Conservation (phyloP, 1,140 invertebrate genomes). For the Geopemphigus sp. region DNA sequence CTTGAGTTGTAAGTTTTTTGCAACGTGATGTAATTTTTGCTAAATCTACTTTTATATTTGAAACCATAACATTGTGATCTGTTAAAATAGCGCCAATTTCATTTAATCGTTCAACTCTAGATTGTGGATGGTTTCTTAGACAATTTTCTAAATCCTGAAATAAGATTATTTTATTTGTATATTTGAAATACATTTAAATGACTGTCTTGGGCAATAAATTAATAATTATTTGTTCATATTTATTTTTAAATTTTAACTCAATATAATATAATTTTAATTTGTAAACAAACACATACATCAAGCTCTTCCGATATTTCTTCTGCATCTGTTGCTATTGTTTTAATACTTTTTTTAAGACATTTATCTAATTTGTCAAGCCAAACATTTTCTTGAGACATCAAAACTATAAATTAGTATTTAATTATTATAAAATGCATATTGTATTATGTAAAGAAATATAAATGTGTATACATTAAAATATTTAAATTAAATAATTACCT, state of each 20-base stretch:
- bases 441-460: background rate
- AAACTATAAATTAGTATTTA: conserved; percentile 57
- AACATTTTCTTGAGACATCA: conserved; percentile 73
- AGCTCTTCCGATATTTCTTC: conserved; percentile 89
- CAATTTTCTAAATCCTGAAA: conserved; percentile 80
- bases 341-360: conserved; percentile 69
- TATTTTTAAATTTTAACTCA: background rate
- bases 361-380: conserved; percentile 81
- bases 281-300: conserved; percentile 65
- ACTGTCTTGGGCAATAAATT: background rate
- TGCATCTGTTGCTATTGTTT: conserved; percentile 75
- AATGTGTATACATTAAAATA: background rate
- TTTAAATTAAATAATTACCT: conserved; percentile 10
- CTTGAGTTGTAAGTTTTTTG: conserved; percentile 67
- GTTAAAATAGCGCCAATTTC: conserved; percentile 72
- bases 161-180: background rate
- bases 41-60: conserved; percentile 69
- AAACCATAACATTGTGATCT: conserved; percentile 73
- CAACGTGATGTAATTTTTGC: conserved; percentile 67
- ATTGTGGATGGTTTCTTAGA: conserved; percentile 72
- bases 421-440: background rate
- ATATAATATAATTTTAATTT: too few species aligned
- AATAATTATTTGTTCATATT: conserved; percentile 4
- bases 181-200: too few species aligned
- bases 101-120: conserved; percentile 71